A percentile compares a stretch with the other conserved stretches of the same genome.
These are phyloP conservation scores for Mormyrus hasselquistii DNA, from an alignment of 2,797 vertebrate genomes.

Conservation along the genomic window DNA sequence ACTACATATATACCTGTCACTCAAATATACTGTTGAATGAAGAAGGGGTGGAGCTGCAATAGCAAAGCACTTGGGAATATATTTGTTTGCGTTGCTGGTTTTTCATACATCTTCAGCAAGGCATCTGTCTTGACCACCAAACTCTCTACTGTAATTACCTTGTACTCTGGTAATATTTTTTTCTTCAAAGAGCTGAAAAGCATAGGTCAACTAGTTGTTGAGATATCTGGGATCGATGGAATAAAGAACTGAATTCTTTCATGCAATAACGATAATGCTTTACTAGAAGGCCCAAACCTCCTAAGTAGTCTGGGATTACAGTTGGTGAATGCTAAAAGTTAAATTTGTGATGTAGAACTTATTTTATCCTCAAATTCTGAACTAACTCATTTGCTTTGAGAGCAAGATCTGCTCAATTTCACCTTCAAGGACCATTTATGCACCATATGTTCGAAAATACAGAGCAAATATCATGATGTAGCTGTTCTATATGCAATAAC, in stretches of 20 bases:
- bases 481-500: neutral
- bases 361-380: too few relatives aligned
- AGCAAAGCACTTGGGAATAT: neutral
- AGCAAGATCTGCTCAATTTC: neutral
- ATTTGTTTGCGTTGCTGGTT: neutral
- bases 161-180: neutral
- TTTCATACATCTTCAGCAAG: neutral
- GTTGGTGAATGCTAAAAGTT: neutral
- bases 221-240: neutral
- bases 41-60: neutral
- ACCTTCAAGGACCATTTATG: neutral
- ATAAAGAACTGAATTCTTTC: neutral
- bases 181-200: neutral
- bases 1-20: neutral
- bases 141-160: neutral
- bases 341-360: neutral
- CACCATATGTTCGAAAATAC: neutral
- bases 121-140: neutral
- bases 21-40: neutral
- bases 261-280: neutral
- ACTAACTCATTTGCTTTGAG: neutral
- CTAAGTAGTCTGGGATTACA: neutral
- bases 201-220: neutral
- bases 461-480: neutral
- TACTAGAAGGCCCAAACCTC: neutral